Conservation (phyloP, 2,113 vertebrate genomes). For the Pandion haliaetus region DNA sequence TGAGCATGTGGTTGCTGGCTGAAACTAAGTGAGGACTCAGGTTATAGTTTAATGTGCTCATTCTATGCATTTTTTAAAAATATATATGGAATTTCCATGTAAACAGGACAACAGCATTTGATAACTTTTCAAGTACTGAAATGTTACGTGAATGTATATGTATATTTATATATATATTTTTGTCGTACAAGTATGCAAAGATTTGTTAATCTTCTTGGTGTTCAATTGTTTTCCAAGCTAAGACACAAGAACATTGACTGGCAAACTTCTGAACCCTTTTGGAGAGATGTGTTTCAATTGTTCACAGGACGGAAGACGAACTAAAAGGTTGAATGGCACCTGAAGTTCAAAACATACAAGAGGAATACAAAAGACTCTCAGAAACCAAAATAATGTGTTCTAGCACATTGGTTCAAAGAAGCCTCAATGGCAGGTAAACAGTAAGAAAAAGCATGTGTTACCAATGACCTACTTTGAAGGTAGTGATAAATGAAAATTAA, state of each 20-base stretch:
- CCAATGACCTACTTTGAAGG: neutral
- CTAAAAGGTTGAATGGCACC: neutral
- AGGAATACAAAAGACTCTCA: accelerated
- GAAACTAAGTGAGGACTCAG: neutral
- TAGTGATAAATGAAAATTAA: neutral
- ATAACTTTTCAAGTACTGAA: neutral
- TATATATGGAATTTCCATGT: neutral
- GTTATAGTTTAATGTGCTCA: neutral
- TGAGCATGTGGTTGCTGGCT: neutral
- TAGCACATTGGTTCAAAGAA: neutral
- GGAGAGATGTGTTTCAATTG: neutral
- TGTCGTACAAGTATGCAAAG: neutral
- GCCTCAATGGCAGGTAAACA: neutral
- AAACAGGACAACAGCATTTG: neutral
- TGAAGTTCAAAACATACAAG: neutral
- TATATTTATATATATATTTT: neutral
- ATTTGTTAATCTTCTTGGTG: neutral
- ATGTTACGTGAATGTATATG: neutral
- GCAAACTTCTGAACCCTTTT: neutral
- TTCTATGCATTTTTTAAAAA: neutral
- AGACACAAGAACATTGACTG: neutral
- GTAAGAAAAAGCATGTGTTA: neutral
- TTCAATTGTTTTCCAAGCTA: neutral
- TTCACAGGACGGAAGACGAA: neutral
- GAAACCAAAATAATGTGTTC: neutral